phyloP scores from a whole-genome alignment of 2,888 invertebrate species.

The Ectropis crepuscularia region DNA sequence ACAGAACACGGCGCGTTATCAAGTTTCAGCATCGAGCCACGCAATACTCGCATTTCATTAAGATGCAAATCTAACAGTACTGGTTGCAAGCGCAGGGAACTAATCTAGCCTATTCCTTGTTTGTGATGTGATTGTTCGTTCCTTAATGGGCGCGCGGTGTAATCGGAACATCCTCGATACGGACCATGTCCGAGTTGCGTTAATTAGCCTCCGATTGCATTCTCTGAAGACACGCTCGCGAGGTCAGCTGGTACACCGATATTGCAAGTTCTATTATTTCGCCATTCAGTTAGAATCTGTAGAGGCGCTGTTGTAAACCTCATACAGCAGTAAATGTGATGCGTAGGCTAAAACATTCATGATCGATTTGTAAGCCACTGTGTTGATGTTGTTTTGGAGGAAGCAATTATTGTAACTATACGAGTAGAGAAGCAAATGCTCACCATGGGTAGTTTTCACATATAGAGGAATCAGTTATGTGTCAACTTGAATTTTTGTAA shows the following conservation, averaged over 20 bases:
- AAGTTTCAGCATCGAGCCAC: constrained; percentile 33
- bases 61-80: constrained; percentile 42
- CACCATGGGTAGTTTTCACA: too few species aligned
- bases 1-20: constrained; percentile 27
- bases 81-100: constrained; percentile 47
- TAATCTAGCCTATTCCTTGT: constrained; percentile 74
- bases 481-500: too few species aligned
- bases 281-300: constrained; percentile 18
- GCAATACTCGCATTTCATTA: constrained; percentile 35
- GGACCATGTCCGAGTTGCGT: constrained; percentile 68
- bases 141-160: constrained; percentile 76
- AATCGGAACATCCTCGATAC: constrained; percentile 78
- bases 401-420: too few species aligned
- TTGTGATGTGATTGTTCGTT: constrained; percentile 79
- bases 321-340: too few species aligned
- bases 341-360: too few species aligned
- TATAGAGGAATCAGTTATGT: too few species aligned
- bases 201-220: constrained; percentile 79
- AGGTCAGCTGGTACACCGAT: constrained; percentile 59
- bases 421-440: too few species aligned
- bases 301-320: too few species aligned
- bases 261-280: constrained; percentile 36
- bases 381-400: too few species aligned
- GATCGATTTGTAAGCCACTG: too few species aligned
- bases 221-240: constrained; percentile 62